Evolutionary conservation across 2,888 invertebrate species (phyloP).

Genomic region (Apeira syringaria): DNA sequence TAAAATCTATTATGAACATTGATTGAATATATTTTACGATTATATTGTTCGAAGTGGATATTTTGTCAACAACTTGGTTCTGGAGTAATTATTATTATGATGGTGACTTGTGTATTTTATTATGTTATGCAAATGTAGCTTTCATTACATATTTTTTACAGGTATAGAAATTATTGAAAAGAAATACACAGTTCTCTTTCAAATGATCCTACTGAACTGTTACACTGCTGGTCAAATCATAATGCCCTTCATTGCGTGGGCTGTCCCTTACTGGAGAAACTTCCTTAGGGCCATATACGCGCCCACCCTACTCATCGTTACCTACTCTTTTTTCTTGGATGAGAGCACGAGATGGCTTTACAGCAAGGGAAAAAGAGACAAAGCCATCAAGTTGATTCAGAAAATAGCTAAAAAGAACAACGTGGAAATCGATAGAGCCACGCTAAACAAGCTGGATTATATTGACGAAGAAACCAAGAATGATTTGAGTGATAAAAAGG

Average conservation of each 20-base stretch:
- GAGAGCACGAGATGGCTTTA: constrained; percentile 76
- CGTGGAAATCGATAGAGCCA: constrained; percentile 51
- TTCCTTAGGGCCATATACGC: constrained; percentile 73
- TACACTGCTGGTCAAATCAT: constrained; percentile 69
- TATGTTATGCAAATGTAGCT: too few relatives aligned
- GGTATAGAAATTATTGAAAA: constrained; percentile 76
- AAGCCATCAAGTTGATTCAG: constrained; percentile 57
- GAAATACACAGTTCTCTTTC: constrained; percentile 63
- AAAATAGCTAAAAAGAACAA: constrained; percentile 67
- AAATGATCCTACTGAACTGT: constrained; percentile 73
- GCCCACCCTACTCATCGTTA: constrained; percentile 63
- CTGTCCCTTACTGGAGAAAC: constrained; percentile 70
- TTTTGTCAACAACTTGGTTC: too few relatives aligned
- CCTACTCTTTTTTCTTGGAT: constrained; percentile 68
- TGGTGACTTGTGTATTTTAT: too few relatives aligned
- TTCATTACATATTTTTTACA: constrained; percentile 33
- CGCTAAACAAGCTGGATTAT: constrained; percentile 59
- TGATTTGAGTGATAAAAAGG: constrained; percentile 51
- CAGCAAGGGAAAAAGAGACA: constrained; percentile 65
- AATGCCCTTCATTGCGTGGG: constrained; percentile 72
- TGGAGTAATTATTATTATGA: too few relatives aligned
- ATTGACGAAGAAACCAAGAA: constrained; percentile 49
- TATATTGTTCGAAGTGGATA: too few relatives aligned
- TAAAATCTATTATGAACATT: too few relatives aligned
- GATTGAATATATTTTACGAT: too few relatives aligned